Base-by-base conservation (phyloP, 2,797 vertebrate species). In the Chelidonichthys spinosus region DNA sequence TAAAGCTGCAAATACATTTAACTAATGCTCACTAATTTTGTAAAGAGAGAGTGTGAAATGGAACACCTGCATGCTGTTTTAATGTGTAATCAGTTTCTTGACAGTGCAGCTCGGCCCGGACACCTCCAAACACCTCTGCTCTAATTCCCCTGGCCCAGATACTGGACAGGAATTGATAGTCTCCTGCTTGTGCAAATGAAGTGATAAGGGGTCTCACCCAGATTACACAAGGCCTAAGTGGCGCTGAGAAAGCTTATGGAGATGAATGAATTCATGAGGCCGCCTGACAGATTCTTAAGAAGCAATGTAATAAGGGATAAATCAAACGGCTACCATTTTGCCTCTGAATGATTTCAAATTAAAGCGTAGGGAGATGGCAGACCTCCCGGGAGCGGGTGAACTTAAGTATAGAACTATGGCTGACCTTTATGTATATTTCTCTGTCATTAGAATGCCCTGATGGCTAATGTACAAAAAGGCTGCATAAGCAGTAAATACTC, bases 261-360 rank as follows among this genome's bases (percentile, higher is more conserved):
- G 92, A 94, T 93, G 90, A 94, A 94, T 94, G 91, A 93, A 94
- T 93, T 92, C 91, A 90, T 90, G 81, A 93, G 89, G 78, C 88
- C 53, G 79, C 77, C 85, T 90, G 90, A 92, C 90, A 91, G 79
- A 88, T 89, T 89, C 91, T 89, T 91, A 92, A 90, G 89, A 91
- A 92, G 90, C 89, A 80, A 78, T 89, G 90, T 92, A 92, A 90
- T 91, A 87, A 91, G 90, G 87, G 86, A 91, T 92, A 87, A 92
- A 92, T 94, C 92, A 94, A 90, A 91, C 85, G 42, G 84, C 87
- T 78, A 83, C 72, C 86, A 91, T 90, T 92, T 92, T 90, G 80
- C 80, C 77, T 85, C 79, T 78, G 84, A 90, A 87, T 91, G 89
- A 92, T 92, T 92, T 91, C 70, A 90, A 88, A 92, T 92, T 85